phyloP scores from a whole-genome alignment of 2,797 vertebrate species.

The Micrastur ruficollis region DNA sequence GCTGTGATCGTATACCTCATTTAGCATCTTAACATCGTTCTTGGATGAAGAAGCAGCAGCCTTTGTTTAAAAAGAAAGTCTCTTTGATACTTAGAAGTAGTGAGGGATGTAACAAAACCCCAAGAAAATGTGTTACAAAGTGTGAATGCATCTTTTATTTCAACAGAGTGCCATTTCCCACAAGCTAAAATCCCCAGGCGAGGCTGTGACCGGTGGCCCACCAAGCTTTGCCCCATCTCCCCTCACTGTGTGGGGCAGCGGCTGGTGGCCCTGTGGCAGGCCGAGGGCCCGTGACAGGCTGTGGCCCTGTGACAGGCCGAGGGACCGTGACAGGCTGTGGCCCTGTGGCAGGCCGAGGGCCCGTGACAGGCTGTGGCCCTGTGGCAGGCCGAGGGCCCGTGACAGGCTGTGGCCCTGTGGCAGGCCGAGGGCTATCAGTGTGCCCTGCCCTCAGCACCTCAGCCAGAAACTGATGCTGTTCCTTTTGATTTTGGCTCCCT shows the following conservation, averaged over 20 bases:
- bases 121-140: not conserved
- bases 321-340: too few species aligned
- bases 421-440: fast-evolving
- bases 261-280: not conserved
- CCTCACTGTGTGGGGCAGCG: not conserved
- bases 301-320: not conserved
- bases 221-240: not conserved
- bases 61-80: constrained; percentile 26
- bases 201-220: not conserved
- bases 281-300: not conserved
- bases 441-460: not conserved
- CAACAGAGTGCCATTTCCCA: not conserved
- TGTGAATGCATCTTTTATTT: not conserved
- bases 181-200: fast-evolving
- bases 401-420: not conserved
- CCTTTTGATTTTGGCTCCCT: not conserved
- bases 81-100: constrained; percentile 3
- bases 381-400: fast-evolving
- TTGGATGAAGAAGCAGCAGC: not conserved
- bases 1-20: constrained; percentile 3
- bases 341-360: not conserved
- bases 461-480: fast-evolving
- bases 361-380: too few species aligned
- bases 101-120: not conserved
- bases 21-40: not conserved